These are phyloP conservation scores for Lagopus muta DNA, from an alignment of 2,113 vertebrate species.

Conservation along the genomic window DNA sequence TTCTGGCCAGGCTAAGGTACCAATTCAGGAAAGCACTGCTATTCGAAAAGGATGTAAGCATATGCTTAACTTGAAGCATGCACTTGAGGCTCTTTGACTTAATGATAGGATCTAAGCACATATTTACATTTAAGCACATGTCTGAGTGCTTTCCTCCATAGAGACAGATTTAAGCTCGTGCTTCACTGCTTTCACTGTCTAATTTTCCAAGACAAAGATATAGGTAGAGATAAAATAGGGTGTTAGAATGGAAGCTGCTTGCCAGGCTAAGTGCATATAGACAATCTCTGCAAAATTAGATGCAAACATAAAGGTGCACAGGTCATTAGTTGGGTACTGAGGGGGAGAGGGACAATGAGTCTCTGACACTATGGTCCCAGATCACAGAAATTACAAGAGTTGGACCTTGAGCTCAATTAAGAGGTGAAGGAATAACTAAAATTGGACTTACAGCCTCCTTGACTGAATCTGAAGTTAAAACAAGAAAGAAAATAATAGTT, in stretches of 20 bases:
- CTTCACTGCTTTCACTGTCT: slow-evolving; percentile 61
- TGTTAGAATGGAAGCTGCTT: slow-evolving; percentile 7
- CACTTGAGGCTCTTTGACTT: slow-evolving; percentile 63
- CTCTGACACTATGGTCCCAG: not conserved
- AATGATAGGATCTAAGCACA: slow-evolving; percentile 71
- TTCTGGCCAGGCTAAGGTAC: slow-evolving; percentile 18
- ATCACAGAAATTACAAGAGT: not conserved
- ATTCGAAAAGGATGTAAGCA: slow-evolving; percentile 38
- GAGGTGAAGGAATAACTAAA: not conserved
- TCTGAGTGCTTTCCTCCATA: slow-evolving; percentile 54
- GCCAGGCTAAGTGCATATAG: slow-evolving; percentile 6
- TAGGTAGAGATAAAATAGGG: slow-evolving; percentile 31
- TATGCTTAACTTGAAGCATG: slow-evolving; percentile 56
- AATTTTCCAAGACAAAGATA: slow-evolving; percentile 61
- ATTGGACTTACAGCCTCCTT: not conserved
- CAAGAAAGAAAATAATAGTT: not conserved
- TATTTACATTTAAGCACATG: slow-evolving; percentile 68
- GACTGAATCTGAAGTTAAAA: not conserved
- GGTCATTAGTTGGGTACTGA: not conserved
- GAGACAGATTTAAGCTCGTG: slow-evolving; percentile 61
- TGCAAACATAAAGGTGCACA: slow-evolving; percentile 47
- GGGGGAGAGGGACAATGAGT: slow-evolving; percentile 11
- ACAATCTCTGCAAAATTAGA: slow-evolving; percentile 46
- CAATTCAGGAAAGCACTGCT: slow-evolving; percentile 41
- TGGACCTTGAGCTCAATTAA: not conserved